phyloP scores from a whole-genome alignment of 2,888 invertebrate species.

The Pristionchus entomophagus region DNA sequence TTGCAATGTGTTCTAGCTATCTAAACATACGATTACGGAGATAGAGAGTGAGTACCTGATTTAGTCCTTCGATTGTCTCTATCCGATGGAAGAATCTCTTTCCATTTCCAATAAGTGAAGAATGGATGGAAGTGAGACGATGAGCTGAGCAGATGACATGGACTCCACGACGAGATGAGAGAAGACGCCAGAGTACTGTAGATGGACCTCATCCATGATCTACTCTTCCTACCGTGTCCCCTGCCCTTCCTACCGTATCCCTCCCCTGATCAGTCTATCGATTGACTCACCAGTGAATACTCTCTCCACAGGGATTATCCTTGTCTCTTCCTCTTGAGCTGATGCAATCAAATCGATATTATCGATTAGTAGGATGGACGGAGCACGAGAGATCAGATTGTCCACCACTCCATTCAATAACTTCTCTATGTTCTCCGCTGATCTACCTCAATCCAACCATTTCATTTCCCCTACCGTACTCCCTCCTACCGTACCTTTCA shows the following conservation, averaged over 20 bases:
- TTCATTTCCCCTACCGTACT: not conserved
- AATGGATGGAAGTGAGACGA: slow-evolving; percentile 34
- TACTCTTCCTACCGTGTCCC: not conserved
- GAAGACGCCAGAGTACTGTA: slow-evolving; percentile 32
- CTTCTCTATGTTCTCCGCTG: slow-evolving; percentile 63
- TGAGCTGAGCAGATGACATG: not conserved
- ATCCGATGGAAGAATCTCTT: slow-evolving; percentile 49
- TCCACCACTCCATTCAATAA: not conserved
- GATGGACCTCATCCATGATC: not conserved
- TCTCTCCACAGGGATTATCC: slow-evolving; percentile 35
- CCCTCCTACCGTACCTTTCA: slow-evolving; percentile 35
- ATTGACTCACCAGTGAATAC: slow-evolving; percentile 30
- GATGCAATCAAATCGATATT: slow-evolving; percentile 39
- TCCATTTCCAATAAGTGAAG: slow-evolving; percentile 39
- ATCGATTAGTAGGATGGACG: slow-evolving; percentile 44
- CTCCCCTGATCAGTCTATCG: no score
- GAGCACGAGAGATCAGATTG: not conserved
- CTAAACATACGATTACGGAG: not conserved
- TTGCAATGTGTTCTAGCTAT: not conserved
- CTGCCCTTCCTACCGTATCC: not conserved
- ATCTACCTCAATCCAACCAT: slow-evolving; percentile 53
- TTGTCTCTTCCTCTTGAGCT: slow-evolving; percentile 41
- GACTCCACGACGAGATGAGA: not conserved
- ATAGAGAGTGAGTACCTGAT: slow-evolving; percentile 24
- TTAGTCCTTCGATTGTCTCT: slow-evolving; percentile 35